Base-by-base conservation (phyloP, 2,113 vertebrate genomes). In the Hydrochoerus hydrochaeris region DNA sequence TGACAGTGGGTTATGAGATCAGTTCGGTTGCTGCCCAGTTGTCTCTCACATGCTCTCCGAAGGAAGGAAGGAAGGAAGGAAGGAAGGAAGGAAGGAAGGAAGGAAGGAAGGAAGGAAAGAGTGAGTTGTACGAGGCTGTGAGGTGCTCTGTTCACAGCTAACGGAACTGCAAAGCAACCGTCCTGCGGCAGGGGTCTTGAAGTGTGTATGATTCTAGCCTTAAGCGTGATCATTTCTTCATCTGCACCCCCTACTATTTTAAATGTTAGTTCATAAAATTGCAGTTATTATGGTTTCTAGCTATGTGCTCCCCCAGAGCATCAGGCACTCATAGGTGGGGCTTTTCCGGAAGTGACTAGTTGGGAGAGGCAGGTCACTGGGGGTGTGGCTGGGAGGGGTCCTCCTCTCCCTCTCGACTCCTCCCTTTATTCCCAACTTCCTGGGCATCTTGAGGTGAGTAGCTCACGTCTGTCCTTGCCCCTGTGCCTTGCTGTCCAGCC, bases 231-330 rank as follows among this genome's bases (percentile, higher is more conserved):
- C 80, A 54, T 92, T 80, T 35, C 28, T 94, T 95, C 80, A 87
- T 87, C 20, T 78, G 75, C 3, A 82, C 16, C 3, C n/a, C 38
- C 2, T 62, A 11, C 9, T 52, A 41, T 91, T 93, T 95, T 87
- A 3, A 84, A 92, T 84, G 95, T 90, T 93, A 88, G 32, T 88
- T 92, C 7, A 86, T 41, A 73, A 91, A 82, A 80, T 87, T 80
- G 26, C 80, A 19, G 75, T 46, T 32, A 5, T 7, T 32, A 46
- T 13, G 46, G 28, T 19, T 49, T 78, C 7, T 46, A 49, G 17
- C 75, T 32, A 78, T 44, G 19, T 32, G 75, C 8, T 30, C 69
- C 69, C 38, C 19, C 3, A 30, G 13, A 30, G 14, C 26, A 46
- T 49, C 44, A 8, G 1, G 28, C 28, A 1, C 75, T 30, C 6